Evolutionary conservation across 2,113 vertebrate genomes (phyloP), one percentile per base, ranked within the genome.

Genomic region (Gopherus flavomarginatus): DNA sequence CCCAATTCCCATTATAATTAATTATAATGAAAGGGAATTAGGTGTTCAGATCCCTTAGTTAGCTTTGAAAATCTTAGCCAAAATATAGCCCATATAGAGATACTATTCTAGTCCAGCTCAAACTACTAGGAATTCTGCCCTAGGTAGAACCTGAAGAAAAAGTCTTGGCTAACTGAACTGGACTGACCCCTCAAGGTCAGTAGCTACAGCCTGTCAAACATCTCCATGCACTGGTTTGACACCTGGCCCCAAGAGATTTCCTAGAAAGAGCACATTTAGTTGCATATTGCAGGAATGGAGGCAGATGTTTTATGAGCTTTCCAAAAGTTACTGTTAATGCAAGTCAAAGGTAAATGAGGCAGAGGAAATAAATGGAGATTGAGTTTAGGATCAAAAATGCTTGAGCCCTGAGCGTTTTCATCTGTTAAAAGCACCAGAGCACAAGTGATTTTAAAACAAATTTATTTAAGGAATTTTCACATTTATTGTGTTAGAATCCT

Each of bases 401-500:
- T 81, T 95, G 57, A 85, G 38, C 17, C 35, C 52, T 78, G 42
- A 83, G 29, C 38, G n/a, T 78, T 91, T 72, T 53, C 0, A 65
- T 79, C 35, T 53, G 44, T 81, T 87, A 85, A 83, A 90, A 86
- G 49, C 35, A 56, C 57, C 5, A 78, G 44, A 6, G 52, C 35
- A 65, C n/a, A 78, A 78, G 26, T 65, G 31, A 95, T 85, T 93
- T 85, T 35, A 72, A 90, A 88, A 24, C 57, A 16, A 82, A 6
- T 53, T 65, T 72, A 21, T 38, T 0, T 4, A 2, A 83, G 54
- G 87, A 78, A 50, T 3, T n/a, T 81, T n/a, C 6, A 6, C 12
- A 42, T 49, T 19, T 83, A 26, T 85, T 2, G 72, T 3, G 8
- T 89, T 85, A 69, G 35, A 72, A 19, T 38, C 17, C 11, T 92